Evolutionary conservation across 1,140 invertebrate genomes (phyloP).

Genomic region (Ridgeia piscesae): DNA sequence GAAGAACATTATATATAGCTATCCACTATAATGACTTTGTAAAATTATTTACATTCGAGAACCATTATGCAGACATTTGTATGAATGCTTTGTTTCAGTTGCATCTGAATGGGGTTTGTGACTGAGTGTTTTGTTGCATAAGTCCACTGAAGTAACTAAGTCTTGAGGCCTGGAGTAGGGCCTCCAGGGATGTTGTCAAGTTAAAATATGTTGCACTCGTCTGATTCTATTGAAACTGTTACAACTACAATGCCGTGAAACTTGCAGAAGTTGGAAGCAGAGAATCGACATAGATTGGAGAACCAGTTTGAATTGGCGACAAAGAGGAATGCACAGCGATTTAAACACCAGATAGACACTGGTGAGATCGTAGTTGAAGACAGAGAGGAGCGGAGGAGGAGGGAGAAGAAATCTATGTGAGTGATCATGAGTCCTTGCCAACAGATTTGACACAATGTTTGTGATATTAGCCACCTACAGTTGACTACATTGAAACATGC

Average conservation of each 20-base stretch:
- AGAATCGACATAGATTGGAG: neutral
- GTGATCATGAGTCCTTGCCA: neutral
- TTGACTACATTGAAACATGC: neutral
- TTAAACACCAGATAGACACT: neutral
- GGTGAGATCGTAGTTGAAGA: neutral
- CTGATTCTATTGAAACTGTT: neutral
- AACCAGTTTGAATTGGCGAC: neutral
- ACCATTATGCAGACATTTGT: too few species aligned
- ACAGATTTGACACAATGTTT: neutral
- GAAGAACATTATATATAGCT: too few species aligned
- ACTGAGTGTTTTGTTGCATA: neutral
- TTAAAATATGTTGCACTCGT: neutral
- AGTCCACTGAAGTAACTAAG: too few species aligned
- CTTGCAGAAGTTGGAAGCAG: neutral
- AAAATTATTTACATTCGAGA: too few species aligned
- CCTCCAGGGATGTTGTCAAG: neutral
- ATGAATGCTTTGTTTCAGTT: too few species aligned
- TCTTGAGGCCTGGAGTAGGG: neutral
- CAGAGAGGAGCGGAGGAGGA: neutral
- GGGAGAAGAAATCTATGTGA: neutral
- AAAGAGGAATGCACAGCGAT: neutral
- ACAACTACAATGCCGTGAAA: neutral
- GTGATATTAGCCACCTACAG: neutral
- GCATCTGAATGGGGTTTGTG: too few species aligned
- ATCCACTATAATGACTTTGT: too few species aligned